Percentiles rank a stretch among this genome's conserved stretches.
Evolutionary conservation across 1,140 invertebrate genomes (phyloP).

Genomic region (Drosophila setifemur): DNA sequence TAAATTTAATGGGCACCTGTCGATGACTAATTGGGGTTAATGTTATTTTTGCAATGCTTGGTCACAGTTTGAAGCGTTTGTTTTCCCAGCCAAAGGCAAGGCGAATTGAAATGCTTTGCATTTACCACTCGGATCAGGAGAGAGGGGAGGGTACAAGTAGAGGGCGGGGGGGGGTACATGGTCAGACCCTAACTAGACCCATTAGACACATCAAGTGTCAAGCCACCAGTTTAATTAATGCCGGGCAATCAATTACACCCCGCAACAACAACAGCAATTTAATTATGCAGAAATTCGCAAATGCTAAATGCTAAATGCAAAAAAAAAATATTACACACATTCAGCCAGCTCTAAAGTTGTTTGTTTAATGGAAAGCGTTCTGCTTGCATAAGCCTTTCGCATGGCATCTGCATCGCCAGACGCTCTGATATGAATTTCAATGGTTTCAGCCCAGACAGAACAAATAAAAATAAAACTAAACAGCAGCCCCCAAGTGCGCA

Average conservation of each 20-base stretch:
- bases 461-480: conserved; percentile 12
- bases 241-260: conserved; percentile 66
- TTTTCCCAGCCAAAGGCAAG: conserved; percentile 13
- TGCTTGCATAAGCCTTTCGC: conserved; percentile 52
- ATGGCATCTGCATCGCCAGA: conserved; percentile 33
- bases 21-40: too few species aligned
- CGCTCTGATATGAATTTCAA: conserved; percentile 64
- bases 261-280: conserved; percentile 44
- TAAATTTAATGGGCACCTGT: too few species aligned
- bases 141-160: not conserved
- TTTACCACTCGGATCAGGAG: not conserved
- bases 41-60: too few species aligned
- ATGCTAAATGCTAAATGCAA: too few species aligned
- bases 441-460: conserved; percentile 34
- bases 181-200: conserved; percentile 25
- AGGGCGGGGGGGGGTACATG: not conserved
- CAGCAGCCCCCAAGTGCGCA: conserved; percentile 6
- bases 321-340: conserved; percentile 46
- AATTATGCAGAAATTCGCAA: conserved; percentile 74
- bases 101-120: conserved; percentile 48
- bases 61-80: conserved; percentile 44
- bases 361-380: conserved; percentile 47
- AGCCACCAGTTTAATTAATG: conserved; percentile 55
- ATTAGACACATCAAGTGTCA: conserved; percentile 41
- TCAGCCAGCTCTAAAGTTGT: conserved; percentile 53